These are phyloP conservation scores for Cenopis cana DNA, from an alignment of 2,888 invertebrate species.

Conservation along the genomic window DNA sequence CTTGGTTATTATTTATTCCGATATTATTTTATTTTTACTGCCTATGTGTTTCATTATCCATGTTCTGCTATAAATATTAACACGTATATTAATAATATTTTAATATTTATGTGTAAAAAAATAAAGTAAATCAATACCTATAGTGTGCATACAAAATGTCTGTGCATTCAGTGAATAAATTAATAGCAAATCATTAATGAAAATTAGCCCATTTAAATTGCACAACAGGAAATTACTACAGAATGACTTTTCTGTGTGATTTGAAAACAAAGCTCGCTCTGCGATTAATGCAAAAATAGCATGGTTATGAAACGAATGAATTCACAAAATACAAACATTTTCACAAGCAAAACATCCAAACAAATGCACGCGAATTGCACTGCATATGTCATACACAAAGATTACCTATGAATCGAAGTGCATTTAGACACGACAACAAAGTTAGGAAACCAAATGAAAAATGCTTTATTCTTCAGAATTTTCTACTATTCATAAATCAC, in stretches of 20 bases:
- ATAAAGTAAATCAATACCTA: background rate
- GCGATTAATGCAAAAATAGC: slow-evolving; percentile 43
- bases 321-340: slow-evolving; percentile 48
- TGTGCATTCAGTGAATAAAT: background rate
- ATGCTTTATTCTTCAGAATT: slow-evolving; percentile 71
- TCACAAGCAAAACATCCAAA: slow-evolving; percentile 37
- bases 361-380: slow-evolving; percentile 29
- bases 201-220: slow-evolving; percentile 4
- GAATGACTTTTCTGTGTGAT: slow-evolving; percentile 35
- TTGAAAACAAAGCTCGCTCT: slow-evolving; percentile 32
- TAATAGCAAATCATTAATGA: background rate
- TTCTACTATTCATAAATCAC: slow-evolving; percentile 81
- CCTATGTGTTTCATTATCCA: no score
- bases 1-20: no score
- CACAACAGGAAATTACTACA: slow-evolving; percentile 22
- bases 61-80: no score
- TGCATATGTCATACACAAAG: slow-evolving; percentile 52
- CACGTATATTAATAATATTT: no score
- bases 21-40: no score
- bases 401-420: slow-evolving; percentile 58
- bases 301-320: slow-evolving; percentile 46
- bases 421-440: slow-evolving; percentile 67
- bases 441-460: slow-evolving; percentile 68
- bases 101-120: background rate
- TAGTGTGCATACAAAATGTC: background rate